phyloP scores from a whole-genome alignment of 92 coral and sea anemone genomes.

The Anthopleura xanthogrammica region DNA sequence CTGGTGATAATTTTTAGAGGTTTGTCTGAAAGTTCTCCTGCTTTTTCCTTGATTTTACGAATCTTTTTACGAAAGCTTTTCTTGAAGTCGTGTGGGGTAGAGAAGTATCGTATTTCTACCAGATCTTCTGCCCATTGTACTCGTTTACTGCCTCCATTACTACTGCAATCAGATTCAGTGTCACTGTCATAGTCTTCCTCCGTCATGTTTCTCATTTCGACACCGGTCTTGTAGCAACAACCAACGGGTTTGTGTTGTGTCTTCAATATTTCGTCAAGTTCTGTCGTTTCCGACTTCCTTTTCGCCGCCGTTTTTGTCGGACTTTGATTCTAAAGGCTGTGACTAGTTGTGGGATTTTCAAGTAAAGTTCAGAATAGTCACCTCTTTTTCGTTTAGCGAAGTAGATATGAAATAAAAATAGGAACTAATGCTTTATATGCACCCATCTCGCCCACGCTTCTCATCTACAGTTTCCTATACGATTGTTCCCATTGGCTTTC shows the following conservation, averaged over 20 bases:
- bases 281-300: not conserved
- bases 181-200: conserved; percentile 30
- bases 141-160: conserved; percentile 42
- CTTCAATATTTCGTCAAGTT: not conserved
- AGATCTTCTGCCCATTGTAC: conserved; percentile 87
- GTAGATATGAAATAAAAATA: conserved; percentile 10
- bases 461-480: conserved; percentile 4
- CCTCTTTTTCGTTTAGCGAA: conserved; percentile 10
- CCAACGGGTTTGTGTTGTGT: not conserved
- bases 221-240: not conserved
- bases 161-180: conserved; percentile 32
- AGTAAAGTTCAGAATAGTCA: not conserved
- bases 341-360: not conserved
- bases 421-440: conserved; percentile 21
- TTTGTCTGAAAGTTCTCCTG: conserved; percentile 79
- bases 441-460: conserved; percentile 23
- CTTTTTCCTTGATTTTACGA: conserved; percentile 66
- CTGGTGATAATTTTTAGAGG: conserved; percentile 75
- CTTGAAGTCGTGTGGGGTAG: conserved; percentile 63
- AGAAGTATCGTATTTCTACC: conserved; percentile 76
- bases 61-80: conserved; percentile 65
- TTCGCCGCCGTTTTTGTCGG: not conserved
- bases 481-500: conserved; percentile 12
- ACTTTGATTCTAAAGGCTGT: not conserved
- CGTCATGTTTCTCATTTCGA: conserved; percentile 18